Conservation (phyloP, 2,888 invertebrate genomes). For the Loripinus fragilis region DNA sequence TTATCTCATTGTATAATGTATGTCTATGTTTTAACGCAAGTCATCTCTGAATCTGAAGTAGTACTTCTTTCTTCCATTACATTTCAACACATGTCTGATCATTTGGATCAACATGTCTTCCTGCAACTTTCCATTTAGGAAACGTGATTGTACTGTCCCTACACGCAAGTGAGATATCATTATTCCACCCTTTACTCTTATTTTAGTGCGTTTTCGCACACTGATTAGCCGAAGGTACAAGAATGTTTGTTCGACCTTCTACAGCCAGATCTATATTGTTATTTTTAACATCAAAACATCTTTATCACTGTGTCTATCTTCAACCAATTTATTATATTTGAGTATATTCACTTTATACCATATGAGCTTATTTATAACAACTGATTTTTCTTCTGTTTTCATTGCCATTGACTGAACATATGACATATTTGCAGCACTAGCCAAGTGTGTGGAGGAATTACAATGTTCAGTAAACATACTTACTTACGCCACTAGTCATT, state of each 20-base stretch:
- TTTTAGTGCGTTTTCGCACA: background rate
- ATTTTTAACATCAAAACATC: background rate
- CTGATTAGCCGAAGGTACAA: background rate
- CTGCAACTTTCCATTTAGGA: constrained; percentile 5
- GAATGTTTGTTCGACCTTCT: constrained; percentile 1
- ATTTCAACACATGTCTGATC: background rate
- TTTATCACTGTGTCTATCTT: background rate
- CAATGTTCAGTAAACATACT: background rate
- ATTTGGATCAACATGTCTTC: background rate
- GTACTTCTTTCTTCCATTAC: background rate
- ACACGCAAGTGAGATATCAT: background rate
- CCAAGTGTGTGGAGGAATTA: background rate
- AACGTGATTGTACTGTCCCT: background rate
- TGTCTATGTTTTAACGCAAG: no score
- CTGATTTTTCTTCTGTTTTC: background rate
- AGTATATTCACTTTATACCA: background rate
- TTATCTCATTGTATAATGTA: no score
- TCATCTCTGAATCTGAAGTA: constrained; percentile 1
- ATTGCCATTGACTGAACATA: background rate
- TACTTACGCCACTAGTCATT: background rate
- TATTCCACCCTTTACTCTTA: background rate
- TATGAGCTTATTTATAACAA: background rate
- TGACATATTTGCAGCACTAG: background rate
- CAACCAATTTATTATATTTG: background rate
- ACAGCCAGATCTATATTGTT: background rate